Evolutionary conservation across 2,113 vertebrate genomes (phyloP), one percentile per base, ranked within the genome.

Genomic region (Mungos mungo): DNA sequence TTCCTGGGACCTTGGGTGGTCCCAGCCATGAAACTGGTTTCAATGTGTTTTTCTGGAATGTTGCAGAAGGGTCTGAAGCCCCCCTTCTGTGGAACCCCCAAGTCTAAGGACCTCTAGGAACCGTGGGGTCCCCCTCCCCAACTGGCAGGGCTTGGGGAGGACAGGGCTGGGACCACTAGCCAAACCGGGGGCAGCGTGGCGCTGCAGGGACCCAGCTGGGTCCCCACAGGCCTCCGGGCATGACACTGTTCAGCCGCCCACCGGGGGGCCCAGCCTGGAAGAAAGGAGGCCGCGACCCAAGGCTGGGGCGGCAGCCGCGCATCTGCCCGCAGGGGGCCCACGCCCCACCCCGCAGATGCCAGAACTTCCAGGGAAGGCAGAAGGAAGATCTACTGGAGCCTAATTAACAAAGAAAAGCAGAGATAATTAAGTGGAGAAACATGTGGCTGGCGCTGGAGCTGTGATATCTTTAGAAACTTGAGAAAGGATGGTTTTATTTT

Each of bases 371-470:
- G 9, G 77, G 81, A 86, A 86, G 89, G 95, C 95, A 83, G 94
- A 47, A 93, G 72, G 45, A 84, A 72, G 68, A 82, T 82, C 68
- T 74, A 66, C 88, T 1, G 68, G 11, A 23, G 90, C 84, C 97
- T 76, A 94, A 83, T 96, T 96, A 95, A 95, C 94, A 80, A 76
- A 93, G 84, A 90, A 97, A 92, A 82, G 96, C 71, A 82, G 77
- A 93, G 97, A 93, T 88, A 98, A 98, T 81, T 89, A 84, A 88
- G 80, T 21, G 80, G 71, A 81, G 90, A 84, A 97, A 96, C 82
- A 86, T 66, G 85, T 76, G 95, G 90, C 86, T 66, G 92, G 84
- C 3, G 2, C 41, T 7, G 52, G 16, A n/a, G 80, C 7, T 6
- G 50, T 2, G 66, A 0, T 88, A 80, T 95, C 93, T 96, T 93